Base-by-base conservation (phyloP, 2,113 vertebrate species). In the Amphiprion percula region DNA sequence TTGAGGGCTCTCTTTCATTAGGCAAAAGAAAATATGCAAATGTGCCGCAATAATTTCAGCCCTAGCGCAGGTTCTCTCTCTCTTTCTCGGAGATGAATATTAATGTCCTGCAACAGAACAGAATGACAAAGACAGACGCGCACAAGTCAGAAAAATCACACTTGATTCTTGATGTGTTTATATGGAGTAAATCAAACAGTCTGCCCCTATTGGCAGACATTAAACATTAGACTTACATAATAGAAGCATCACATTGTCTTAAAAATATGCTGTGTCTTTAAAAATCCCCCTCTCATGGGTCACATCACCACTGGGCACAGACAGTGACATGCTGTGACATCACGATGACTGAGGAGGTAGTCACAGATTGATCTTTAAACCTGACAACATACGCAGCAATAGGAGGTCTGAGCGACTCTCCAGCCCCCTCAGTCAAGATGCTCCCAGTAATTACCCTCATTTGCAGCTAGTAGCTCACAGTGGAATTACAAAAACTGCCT, bases 381-480 rank as follows among this genome's bases (percentile, higher is more conserved):
- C 19, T 16, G 24, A 55, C 65, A 74, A 44, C 23, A 65, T 58
- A 56, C 10, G 4, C 17, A 68, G 19, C 24, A 62, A 76, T 69
- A 74, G 69, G 37, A 67, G 5, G 17, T 74, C 49, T 46, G 23
- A 82, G n/a, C 28, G 52, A 70, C 69, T 68, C 17, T 44, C 55
- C 53, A 28, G 9, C 67, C 23, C 1, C 28, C 19, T 47, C 49
- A 62, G n/a, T 77, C 33, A 44, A 17, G 58, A 61, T 46, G 56
- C 2, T 41, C 16, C 26, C 69, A 63, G 56, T 77, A 60, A 83
- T 82, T 64, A 74, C 54, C 41, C 58, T 80, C 46, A 77, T 79
- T 86, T 54, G 12, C 23, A 44, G 79, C 62, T 82, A 10, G 1
- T 8, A n/a, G 54, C 59, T 54, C 63, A 79, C 68, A 52, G 63